These are phyloP conservation scores for Erebia ligea DNA, from an alignment of 2,888 invertebrate species.

Conservation along the genomic window DNA sequence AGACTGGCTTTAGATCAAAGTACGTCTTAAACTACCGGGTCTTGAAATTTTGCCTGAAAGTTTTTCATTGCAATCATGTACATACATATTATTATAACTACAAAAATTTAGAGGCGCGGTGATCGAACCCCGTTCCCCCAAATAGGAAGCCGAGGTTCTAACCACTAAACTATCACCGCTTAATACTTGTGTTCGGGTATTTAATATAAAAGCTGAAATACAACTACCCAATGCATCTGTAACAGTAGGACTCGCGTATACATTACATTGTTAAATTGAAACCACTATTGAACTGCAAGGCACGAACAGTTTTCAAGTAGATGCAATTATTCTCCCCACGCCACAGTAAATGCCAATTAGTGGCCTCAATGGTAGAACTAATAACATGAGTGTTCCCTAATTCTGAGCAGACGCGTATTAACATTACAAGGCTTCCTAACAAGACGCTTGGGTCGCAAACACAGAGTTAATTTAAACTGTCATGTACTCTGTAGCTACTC, in stretches of 20 bases:
- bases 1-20: too few relatives aligned
- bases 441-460: conserved; percentile 53
- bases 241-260: background rate
- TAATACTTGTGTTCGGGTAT: too few relatives aligned
- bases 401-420: conserved; percentile 51
- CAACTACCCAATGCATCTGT: background rate
- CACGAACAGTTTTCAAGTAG: conserved; percentile 18
- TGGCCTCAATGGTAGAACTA: conserved; percentile 36
- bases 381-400: conserved; percentile 38
- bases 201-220: background rate
- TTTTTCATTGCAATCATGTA: too few relatives aligned
- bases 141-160: too few relatives aligned
- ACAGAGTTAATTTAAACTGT: conserved; percentile 54
- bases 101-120: too few relatives aligned
- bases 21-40: too few relatives aligned
- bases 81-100: too few relatives aligned
- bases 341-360: conserved; percentile 36
- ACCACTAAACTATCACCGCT: too few relatives aligned
- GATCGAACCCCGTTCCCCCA: too few relatives aligned
- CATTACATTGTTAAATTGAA: background rate
- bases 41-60: too few relatives aligned
- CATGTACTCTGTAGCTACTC: conserved; percentile 37
- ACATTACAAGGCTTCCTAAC: conserved; percentile 63
- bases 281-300: conserved; percentile 28
- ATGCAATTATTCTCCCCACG: conserved; percentile 27